phyloP scores from a whole-genome alignment of 2,113 vertebrate genomes.

The Pseudorasbora parva region DNA sequence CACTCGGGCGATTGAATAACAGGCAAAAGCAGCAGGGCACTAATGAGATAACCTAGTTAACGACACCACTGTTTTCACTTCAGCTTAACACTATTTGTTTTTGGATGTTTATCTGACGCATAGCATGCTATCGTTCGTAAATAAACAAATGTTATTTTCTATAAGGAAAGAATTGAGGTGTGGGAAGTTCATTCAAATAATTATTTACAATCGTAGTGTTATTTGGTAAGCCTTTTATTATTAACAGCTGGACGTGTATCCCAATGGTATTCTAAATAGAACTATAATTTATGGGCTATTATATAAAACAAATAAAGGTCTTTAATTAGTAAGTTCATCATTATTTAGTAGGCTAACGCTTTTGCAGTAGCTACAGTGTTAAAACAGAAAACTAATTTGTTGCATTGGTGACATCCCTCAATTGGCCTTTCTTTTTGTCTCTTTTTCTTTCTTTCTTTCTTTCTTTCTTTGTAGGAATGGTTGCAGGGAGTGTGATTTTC shows the following conservation, averaged over 20 bases:
- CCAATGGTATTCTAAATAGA: not conserved
- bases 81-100: slow-evolving; percentile 74
- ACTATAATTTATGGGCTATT: too few species aligned
- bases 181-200: not conserved
- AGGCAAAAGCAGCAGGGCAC: slow-evolving; percentile 64
- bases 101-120: slow-evolving; percentile 67
- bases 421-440: too few species aligned
- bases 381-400: not conserved
- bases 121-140: slow-evolving; percentile 55
- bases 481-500: not conserved
- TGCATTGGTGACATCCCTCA: not conserved
- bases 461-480: not conserved
- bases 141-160: slow-evolving; percentile 63
- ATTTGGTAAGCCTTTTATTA: not conserved
- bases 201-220: not conserved
- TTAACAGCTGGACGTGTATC: not conserved
- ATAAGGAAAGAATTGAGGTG: slow-evolving; percentile 36
- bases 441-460: not conserved
- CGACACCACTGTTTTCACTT: slow-evolving; percentile 58
- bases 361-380: not conserved
- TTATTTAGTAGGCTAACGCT: not conserved
- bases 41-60: slow-evolving; percentile 73
- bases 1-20: slow-evolving; percentile 67
- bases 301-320: too few species aligned
- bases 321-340: not conserved